Conservation (phyloP, 2,797 vertebrate species). For the Yasuhikotakia modesta region DNA sequence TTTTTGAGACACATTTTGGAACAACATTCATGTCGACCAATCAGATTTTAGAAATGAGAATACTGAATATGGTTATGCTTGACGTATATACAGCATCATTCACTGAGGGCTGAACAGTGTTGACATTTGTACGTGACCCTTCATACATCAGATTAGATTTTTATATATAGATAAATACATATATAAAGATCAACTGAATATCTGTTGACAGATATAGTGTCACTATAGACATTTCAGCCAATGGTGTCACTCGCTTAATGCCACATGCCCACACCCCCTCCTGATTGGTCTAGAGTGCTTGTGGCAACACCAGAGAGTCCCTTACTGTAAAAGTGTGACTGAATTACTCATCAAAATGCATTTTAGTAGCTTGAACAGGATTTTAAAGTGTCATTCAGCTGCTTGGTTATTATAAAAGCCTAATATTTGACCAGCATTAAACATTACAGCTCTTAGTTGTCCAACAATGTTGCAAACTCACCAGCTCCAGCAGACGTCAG, state of each 20-base stretch:
- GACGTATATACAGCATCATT: too few species aligned
- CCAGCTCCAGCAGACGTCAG: constrained; percentile 31
- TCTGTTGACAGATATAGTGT: neutral
- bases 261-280: neutral
- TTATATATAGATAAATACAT: too few species aligned
- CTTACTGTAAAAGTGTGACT: constrained; percentile 34
- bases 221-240: neutral
- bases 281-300: constrained; percentile 38
- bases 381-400: constrained; percentile 26
- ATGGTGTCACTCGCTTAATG: neutral
- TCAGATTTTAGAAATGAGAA: too few species aligned
- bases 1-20: neutral
- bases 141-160: too few species aligned
- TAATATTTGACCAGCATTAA: constrained; percentile 30
- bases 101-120: too few species aligned
- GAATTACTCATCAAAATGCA: constrained; percentile 41
- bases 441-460: neutral
- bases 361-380: constrained; percentile 20
- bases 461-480: neutral
- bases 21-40: too few species aligned
- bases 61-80: too few species aligned
- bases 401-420: constrained; percentile 37
- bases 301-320: constrained; percentile 25
- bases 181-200: neutral
- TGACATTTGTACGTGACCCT: too few species aligned